Evolutionary conservation across 2,888 invertebrate genomes (phyloP), one percentile per base, ranked within the genome.

Genomic region (Stenichneumon culpator): DNA sequence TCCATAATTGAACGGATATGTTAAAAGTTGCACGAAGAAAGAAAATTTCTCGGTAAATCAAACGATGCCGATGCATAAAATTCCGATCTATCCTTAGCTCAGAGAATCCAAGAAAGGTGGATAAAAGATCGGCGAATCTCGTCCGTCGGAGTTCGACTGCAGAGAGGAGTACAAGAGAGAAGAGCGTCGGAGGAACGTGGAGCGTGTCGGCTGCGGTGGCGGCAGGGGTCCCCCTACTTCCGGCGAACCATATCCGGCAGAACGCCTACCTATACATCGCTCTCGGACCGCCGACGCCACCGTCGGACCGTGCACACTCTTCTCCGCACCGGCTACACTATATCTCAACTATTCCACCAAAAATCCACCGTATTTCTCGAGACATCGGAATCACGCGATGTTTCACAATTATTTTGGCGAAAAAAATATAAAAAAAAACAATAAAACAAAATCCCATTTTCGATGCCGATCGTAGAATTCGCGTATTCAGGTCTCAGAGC

Each of bases 241-340:
- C 93, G 93, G 93, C 92, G 91, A 91, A 91, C 90, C 92, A 91
- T 93, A 93, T 93, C 93, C 93, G 93, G 93, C 89, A 92, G 91
- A 92, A 93, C 93, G 93, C 93, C 93, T 89, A 89, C 87, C 92
- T 86, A 82, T 85, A 84, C 52, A 82, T 77, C 72, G 65, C 60
- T 86, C 81, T 84, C 85, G 69, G 82, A 75, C 77, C 44, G 75
- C 65, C 78, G 69, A 86, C 86, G 83, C 86, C 82, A 69, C 89
- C 91, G 90, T 75, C 90, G 88, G 90, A 92, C 91, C 91, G 90
- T 92, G 90, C 87, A 89, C 89, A 68, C 75, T 85, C 3, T 16
- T 47, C 86, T 79, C 87, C 85, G 88, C 87, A 63, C 63, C 70
- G 47, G 36, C 16, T 75, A 57, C 5, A 14, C 57, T 25, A 57